Conservation (phyloP, 2,797 vertebrate genomes). For the Antrozous pallidus region DNA sequence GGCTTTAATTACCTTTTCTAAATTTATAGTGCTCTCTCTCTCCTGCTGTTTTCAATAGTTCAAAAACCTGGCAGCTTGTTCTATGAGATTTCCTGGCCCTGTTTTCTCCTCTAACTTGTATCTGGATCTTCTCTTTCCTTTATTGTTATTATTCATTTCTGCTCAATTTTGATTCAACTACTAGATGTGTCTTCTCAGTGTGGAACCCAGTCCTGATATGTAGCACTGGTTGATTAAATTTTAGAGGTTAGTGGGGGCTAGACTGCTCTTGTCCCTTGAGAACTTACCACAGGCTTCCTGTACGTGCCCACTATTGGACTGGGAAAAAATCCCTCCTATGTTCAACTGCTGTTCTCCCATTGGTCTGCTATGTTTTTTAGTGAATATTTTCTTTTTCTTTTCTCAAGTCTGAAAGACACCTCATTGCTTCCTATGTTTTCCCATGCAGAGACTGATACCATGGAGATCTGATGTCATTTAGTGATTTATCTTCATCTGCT, state of each 20-base stretch:
- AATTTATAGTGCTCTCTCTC: neutral
- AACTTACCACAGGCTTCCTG: neutral
- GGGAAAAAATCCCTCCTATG: neutral
- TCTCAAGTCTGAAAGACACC: neutral
- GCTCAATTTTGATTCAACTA: neutral
- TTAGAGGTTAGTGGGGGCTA: neutral
- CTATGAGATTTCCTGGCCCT: neutral
- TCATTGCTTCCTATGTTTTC: neutral
- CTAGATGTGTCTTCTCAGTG: neutral
- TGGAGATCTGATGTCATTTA: neutral
- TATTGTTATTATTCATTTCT: neutral
- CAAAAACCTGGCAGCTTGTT: constrained; percentile 14
- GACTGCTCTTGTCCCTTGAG: neutral
- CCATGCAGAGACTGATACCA: neutral
- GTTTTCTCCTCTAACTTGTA: neutral
- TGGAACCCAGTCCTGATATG: neutral
- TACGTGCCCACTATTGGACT: neutral
- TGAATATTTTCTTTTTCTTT: constrained; percentile 20
- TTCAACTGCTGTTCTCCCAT: neutral
- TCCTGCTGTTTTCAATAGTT: constrained; percentile 28
- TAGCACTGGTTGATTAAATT: neutral
- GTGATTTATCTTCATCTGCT: constrained; percentile 3
- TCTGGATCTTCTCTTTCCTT: neutral
- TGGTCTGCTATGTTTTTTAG: neutral
- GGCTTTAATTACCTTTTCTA: constrained; percentile 35